These are phyloP conservation scores for Beris chalybata DNA, from an alignment of 2,888 invertebrate species.

Conservation along the genomic window DNA sequence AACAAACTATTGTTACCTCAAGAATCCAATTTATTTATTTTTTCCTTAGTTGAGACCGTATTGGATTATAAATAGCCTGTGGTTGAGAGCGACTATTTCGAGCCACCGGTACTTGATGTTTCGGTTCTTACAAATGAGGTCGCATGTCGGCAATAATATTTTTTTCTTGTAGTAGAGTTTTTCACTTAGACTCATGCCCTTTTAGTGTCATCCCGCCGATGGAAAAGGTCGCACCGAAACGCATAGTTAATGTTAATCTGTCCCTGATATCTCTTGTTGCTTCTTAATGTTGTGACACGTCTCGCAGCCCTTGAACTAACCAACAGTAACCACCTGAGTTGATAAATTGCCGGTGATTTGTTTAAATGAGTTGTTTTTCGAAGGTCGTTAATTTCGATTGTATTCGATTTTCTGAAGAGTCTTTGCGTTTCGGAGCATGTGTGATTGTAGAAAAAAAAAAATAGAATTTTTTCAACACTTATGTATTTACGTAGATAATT, in stretches of 20 bases:
- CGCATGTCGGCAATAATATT: slow-evolving; percentile 25
- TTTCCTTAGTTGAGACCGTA: slow-evolving; percentile 8
- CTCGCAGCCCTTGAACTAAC: not conserved
- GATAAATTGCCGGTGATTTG: slow-evolving; percentile 37
- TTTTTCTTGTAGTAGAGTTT: not conserved
- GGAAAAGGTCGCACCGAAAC: not conserved
- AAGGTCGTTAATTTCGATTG: not conserved
- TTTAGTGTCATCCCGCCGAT: not conserved
- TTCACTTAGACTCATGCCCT: not conserved
- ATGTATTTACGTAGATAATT: no score
- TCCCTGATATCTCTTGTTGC: not conserved
- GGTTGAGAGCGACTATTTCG: slow-evolving; percentile 28
- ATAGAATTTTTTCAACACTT: no score
- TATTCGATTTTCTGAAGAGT: no score
- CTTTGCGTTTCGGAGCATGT: no score
- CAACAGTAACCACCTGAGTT: slow-evolving; percentile 27
- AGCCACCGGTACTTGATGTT: slow-evolving; percentile 35
- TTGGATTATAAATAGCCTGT: slow-evolving; percentile 35
- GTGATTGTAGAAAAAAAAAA: no score
- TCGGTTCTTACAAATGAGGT: slow-evolving; percentile 31
- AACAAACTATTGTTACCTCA: slow-evolving; percentile 37
- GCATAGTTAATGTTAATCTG: no score
- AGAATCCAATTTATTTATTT: slow-evolving; percentile 38
- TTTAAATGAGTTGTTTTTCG: slow-evolving; percentile 15
- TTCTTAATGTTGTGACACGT: slow-evolving; percentile 36